Percentiles rank a stretch among this genome's conserved stretches.
Evolutionary conservation across 2,888 invertebrate species (phyloP).

Genomic region (Mythimna pallens): DNA sequence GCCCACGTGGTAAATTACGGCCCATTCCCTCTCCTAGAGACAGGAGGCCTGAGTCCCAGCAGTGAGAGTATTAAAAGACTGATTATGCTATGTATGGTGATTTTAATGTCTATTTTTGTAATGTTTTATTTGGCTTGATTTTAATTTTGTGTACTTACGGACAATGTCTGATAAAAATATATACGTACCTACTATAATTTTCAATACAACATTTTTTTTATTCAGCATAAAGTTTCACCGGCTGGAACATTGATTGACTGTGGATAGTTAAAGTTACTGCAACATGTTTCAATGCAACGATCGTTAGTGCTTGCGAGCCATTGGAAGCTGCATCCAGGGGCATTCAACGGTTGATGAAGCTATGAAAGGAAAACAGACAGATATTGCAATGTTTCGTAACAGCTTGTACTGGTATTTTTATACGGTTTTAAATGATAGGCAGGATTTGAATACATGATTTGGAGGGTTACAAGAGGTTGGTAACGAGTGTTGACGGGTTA

Average conservation of each 20-base stretch:
- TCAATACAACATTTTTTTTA: constrained; percentile 3
- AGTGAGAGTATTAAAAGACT: no score
- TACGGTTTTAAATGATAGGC: background rate
- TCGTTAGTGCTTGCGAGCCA: constrained; percentile 36
- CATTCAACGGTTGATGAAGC: constrained; percentile 28
- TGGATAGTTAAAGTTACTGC: constrained; percentile 16
- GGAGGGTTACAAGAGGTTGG: background rate
- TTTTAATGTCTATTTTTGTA: no score
- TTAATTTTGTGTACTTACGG: no score
- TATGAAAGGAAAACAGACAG: constrained; percentile 25
- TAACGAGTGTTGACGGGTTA: no score
- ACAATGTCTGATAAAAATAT: no score
- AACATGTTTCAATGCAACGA: constrained; percentile 28
- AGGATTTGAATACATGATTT: background rate
- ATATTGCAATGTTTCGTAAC: background rate
- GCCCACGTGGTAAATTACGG: no score
- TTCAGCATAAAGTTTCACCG: background rate
- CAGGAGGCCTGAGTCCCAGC: no score
- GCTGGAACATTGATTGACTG: constrained; percentile 1
- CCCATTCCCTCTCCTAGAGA: no score
- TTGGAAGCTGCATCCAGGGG: constrained; percentile 10
- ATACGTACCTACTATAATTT: background rate
- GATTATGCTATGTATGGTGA: no score
- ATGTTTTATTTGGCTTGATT: no score
- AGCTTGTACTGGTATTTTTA: background rate